Conservation (phyloP, 2,888 invertebrate species). For the Adelphocoris suturalis region DNA sequence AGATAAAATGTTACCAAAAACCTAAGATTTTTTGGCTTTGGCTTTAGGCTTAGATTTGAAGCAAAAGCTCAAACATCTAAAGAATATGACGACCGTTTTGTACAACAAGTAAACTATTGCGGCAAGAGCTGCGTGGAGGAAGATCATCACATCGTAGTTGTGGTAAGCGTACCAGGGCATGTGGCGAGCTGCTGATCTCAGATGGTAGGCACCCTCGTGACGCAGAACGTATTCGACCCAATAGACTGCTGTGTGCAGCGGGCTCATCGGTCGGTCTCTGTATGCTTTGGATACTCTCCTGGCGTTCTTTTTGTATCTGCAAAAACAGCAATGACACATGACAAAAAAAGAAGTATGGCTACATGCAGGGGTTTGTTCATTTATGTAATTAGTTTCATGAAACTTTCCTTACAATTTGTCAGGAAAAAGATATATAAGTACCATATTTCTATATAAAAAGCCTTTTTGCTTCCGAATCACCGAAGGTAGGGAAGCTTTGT, state of each 20-base stretch:
- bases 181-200: conserved; percentile 75
- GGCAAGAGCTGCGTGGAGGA: conserved; percentile 64
- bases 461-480: too few relatives aligned
- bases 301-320: conserved; percentile 75
- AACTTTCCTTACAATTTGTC: too few relatives aligned
- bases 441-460: too few relatives aligned
- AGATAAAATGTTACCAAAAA: neutral
- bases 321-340: neutral
- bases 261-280: conserved; percentile 81
- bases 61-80: neutral
- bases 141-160: conserved; percentile 75
- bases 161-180: conserved; percentile 76
- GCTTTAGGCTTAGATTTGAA: conserved; percentile 17
- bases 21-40: conserved; percentile 45
- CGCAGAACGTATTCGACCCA: conserved; percentile 84
- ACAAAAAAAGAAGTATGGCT: neutral
- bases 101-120: conserved; percentile 40
- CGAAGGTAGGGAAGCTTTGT: too few relatives aligned
- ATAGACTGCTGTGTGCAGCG: conserved; percentile 83
- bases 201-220: conserved; percentile 79
- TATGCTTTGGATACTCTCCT: conserved; percentile 74
- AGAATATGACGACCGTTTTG: neutral
- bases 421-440: too few relatives aligned
- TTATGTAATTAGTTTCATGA: too few relatives aligned
- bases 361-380: too few relatives aligned